These are phyloP conservation scores for Exocentrus adspersus DNA, from an alignment of 2,888 invertebrate genomes.

Conservation along the genomic window DNA sequence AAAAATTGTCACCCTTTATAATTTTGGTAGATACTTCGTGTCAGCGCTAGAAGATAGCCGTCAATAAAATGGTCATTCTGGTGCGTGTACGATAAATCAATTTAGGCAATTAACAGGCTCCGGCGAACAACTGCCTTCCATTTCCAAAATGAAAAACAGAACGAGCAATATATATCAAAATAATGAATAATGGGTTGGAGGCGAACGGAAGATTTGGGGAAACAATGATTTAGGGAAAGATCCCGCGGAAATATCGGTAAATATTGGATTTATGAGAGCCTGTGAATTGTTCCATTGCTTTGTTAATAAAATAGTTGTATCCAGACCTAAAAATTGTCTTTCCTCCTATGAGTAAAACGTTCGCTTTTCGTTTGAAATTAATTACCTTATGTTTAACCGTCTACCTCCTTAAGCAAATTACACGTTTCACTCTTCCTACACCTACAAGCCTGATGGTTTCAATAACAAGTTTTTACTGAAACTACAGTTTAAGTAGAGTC, in stretches of 20 bases:
- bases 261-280: constrained; percentile 2
- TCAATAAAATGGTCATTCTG: constrained; percentile 11
- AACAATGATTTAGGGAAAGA: constrained; percentile 12
- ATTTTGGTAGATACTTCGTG: not conserved
- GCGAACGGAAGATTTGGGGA: constrained; percentile 9
- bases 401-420: not conserved
- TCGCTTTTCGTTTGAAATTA: too few species aligned
- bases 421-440: not conserved
- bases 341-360: too few species aligned
- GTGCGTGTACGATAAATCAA: constrained; percentile 16
- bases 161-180: constrained; percentile 23
- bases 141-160: constrained; percentile 24
- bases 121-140: constrained; percentile 15
- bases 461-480: not conserved
- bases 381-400: not conserved
- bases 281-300: not conserved
- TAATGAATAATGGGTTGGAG: constrained; percentile 23
- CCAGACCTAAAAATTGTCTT: too few species aligned
- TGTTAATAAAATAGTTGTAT: too few species aligned
- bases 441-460: not conserved
- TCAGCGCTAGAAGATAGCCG: constrained; percentile 11
- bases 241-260: not conserved
- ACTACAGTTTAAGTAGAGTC: not conserved
- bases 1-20: too few species aligned
- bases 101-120: constrained; percentile 22